Evolutionary conservation across 2,797 vertebrate species (phyloP), one percentile per base, ranked within the genome.

Genomic region (Naso thynnoides): DNA sequence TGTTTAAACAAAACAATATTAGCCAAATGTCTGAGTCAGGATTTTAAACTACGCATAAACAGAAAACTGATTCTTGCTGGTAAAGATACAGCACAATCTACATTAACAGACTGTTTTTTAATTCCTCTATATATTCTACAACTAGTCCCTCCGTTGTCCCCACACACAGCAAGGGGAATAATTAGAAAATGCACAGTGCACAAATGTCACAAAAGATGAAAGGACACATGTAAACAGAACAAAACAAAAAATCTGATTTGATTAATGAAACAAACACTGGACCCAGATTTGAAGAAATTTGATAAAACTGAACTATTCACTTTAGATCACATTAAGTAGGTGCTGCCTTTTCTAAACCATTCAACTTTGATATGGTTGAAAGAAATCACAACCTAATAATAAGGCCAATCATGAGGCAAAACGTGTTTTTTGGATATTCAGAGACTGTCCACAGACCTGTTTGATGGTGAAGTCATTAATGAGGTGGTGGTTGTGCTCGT

Each of bases 401-500:
- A 3, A 26, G 9, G 5, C 8, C 0, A 49, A 53, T 21, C 2
- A 6, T 4, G 31, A 54, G 11, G 27, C 10, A 33, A 44, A 31
- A 21, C 6, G 18, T 44, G 23, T 13, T 36, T 29, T 41, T 33
- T 56, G 9, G 5, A 41, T n/a, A 52, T 49, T 49, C 18, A 21
- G 18, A 24, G 23, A 38, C 16, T 4, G 2, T 24, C 39, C 24
- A 52, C 76, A 16, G 27, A 96, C 96, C 95, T 97, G 96, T 94
- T 97, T 97, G 91, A 97, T 97, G 91, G 96, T 96, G 92, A 97
- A 97, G 94, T 97, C 96, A 85, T 97, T 97, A 86, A 97, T 96
- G 93, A 96, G 96, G 88, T 97, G 96, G 92, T 96, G 96, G 92
- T 96, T 97, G 95, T 97, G 96, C 91, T 97, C 96, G 76, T 97